Evolutionary conservation across 2,888 invertebrate species (phyloP).

Genomic region (Gymnoscelis rufifasciata): DNA sequence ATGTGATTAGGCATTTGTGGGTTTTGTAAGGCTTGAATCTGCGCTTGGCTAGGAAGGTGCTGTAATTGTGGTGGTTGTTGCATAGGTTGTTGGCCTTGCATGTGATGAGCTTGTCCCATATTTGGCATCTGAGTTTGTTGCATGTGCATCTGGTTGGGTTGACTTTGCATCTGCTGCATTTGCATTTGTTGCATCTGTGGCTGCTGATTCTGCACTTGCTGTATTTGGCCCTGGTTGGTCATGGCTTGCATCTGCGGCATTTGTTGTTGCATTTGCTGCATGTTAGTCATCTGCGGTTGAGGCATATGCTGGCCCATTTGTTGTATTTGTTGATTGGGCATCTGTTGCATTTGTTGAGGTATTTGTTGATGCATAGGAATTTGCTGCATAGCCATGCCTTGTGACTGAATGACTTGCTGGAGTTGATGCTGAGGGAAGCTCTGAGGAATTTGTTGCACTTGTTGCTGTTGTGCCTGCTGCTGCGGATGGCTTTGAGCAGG

Average conservation of each 20-base stretch:
- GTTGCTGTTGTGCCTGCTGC: slow-evolving; percentile 63
- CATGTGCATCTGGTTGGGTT: slow-evolving; percentile 72
- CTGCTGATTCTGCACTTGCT: slow-evolving; percentile 69
- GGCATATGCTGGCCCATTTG: slow-evolving; percentile 73
- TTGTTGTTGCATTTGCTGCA: slow-evolving; percentile 75
- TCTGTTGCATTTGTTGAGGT: slow-evolving; percentile 76
- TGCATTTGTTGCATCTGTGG: slow-evolving; percentile 76
- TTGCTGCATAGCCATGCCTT: slow-evolving; percentile 73
- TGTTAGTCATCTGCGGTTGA: slow-evolving; percentile 67
- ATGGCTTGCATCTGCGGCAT: slow-evolving; percentile 74
- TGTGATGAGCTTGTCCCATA: slow-evolving; percentile 68
- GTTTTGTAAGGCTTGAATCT: slow-evolving; percentile 73
- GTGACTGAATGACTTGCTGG: slow-evolving; percentile 73
- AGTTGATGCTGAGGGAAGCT: slow-evolving; percentile 76
- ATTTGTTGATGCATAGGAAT: slow-evolving; percentile 76
- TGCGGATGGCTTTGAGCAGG: slow-evolving; percentile 59
- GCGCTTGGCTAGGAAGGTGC: slow-evolving; percentile 71
- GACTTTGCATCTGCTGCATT: slow-evolving; percentile 73
- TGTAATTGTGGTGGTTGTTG: slow-evolving; percentile 74
- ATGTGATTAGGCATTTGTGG: slow-evolving; percentile 79
- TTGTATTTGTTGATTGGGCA: slow-evolving; percentile 76
- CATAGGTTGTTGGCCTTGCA: slow-evolving; percentile 69
- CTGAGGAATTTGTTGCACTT: slow-evolving; percentile 75
- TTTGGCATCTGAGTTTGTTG: slow-evolving; percentile 73
- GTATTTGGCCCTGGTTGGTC: slow-evolving; percentile 67